Conservation (phyloP, 2,797 vertebrate species). For the Mastacembelus armatus region DNA sequence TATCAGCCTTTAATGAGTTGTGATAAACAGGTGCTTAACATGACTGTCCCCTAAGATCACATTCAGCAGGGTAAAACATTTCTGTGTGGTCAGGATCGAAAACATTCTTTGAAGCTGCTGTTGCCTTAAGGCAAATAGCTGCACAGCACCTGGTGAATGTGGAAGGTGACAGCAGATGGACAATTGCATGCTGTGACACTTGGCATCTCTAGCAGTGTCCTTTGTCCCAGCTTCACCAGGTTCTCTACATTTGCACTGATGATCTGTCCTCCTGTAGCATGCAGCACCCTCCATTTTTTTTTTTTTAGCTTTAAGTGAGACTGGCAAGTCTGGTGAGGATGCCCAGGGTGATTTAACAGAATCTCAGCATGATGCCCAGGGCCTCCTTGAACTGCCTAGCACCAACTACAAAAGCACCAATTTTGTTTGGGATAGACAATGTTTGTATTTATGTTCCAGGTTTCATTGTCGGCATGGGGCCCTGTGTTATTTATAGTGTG, state of each 20-base stretch:
- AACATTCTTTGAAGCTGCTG: slow-evolving; percentile 26
- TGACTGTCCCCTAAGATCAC: slow-evolving; percentile 7
- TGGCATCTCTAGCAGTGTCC: not conserved
- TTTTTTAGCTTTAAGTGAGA: slow-evolving; percentile 19
- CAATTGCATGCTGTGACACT: slow-evolving; percentile 17
- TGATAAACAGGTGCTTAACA: slow-evolving; percentile 15
- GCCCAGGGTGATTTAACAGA: slow-evolving; percentile 53
- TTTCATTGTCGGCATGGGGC: slow-evolving; percentile 52
- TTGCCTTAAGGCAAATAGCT: slow-evolving; percentile 4
- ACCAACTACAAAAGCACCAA: slow-evolving; percentile 33
- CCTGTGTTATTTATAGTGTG: slow-evolving; percentile 56
- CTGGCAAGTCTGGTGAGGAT: slow-evolving; percentile 50
- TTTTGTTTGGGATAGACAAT: slow-evolving; percentile 51
- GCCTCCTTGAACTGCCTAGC: slow-evolving; percentile 39
- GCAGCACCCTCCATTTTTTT: slow-evolving; percentile 1
- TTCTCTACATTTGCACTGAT: slow-evolving; percentile 7
- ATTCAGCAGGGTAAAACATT: slow-evolving; percentile 33
- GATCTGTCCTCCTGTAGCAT: too few species aligned
- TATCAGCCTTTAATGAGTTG: slow-evolving; percentile 37
- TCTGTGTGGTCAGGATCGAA: slow-evolving; percentile 18
- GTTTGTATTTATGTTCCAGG: slow-evolving; percentile 63
- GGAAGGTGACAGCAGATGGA: slow-evolving; percentile 8
- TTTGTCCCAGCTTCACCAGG: slow-evolving; percentile 7
- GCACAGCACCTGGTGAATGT: not conserved
- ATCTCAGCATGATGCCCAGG: slow-evolving; percentile 44